Percentiles rank a stretch among this genome's conserved stretches.
phyloP scores from a whole-genome alignment of 53 echinoderm and acorn worm genomes.

The Antedon mediterranea region DNA sequence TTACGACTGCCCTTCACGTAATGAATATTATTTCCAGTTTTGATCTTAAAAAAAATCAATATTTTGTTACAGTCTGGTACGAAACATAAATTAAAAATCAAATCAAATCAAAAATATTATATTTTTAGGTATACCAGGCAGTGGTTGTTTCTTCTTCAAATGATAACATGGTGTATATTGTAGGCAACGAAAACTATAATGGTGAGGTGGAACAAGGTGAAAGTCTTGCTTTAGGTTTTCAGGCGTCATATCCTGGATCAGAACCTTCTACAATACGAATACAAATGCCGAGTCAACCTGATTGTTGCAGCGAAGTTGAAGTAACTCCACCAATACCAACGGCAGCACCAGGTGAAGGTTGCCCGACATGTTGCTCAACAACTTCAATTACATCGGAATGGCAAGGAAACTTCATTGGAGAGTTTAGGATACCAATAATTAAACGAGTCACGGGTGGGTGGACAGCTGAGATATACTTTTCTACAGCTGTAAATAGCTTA shows the following conservation, averaged over 20 bases:
- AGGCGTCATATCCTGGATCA: too few species aligned
- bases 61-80: too few species aligned
- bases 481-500: slow-evolving; percentile 16
- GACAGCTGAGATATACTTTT: slow-evolving; percentile 32
- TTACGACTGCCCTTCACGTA: too few species aligned
- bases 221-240: background rate
- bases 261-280: background rate
- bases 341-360: background rate
- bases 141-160: background rate
- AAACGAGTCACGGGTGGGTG: slow-evolving; percentile 28
- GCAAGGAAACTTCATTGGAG: slow-evolving; percentile 37
- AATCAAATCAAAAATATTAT: too few species aligned
- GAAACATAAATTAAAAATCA: too few species aligned
- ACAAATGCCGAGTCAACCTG: slow-evolving; percentile 6
- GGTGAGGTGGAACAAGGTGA: slow-evolving; percentile 1
- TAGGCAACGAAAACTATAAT: slow-evolving; percentile 11
- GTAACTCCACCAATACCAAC: background rate
- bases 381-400: slow-evolving; percentile 7
- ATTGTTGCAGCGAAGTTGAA: slow-evolving; percentile 11
- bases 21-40: too few species aligned
- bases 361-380: slow-evolving; percentile 16
- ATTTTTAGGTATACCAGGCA: too few species aligned
- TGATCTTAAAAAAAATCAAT: too few species aligned
- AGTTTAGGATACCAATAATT: slow-evolving; percentile 25
- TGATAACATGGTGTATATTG: background rate